Evolutionary conservation across 2,888 invertebrate genomes (phyloP).

Genomic region (Hyppa rectilinea): DNA sequence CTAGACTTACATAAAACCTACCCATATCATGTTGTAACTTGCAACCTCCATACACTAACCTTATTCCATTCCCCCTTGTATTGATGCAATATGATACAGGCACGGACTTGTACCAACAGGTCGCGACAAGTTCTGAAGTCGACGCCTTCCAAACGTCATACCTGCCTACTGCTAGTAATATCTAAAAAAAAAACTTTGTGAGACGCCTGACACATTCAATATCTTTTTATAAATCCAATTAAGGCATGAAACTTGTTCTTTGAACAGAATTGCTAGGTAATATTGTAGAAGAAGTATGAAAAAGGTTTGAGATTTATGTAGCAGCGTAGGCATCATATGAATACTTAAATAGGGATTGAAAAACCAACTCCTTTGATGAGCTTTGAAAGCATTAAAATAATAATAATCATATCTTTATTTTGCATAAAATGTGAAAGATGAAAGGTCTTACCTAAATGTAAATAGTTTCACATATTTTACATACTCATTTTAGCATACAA

Average conservation of each 20-base stretch:
- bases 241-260: slow-evolving; percentile 38
- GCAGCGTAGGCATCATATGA: background rate
- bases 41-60: background rate
- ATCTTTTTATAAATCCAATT: slow-evolving; percentile 55
- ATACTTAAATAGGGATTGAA: background rate
- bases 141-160: slow-evolving; percentile 34
- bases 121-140: slow-evolving; percentile 48
- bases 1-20: background rate
- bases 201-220: slow-evolving; percentile 36
- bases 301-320: background rate
- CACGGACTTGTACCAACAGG: slow-evolving; percentile 43
- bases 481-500: too few species aligned
- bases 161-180: slow-evolving; percentile 34
- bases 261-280: slow-evolving; percentile 8
- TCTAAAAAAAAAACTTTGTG: slow-evolving; percentile 37
- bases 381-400: background rate
- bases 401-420: too few species aligned
- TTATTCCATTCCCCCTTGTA: background rate
- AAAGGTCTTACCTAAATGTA: too few species aligned
- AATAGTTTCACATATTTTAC: too few species aligned
- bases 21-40: slow-evolving; percentile 8
- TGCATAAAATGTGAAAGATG: too few species aligned
- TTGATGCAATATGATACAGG: slow-evolving; percentile 35
- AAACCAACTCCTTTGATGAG: background rate
- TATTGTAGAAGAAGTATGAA: background rate